Base-by-base conservation (phyloP, 1,140 invertebrate species). In the Ostrea edulis region DNA sequence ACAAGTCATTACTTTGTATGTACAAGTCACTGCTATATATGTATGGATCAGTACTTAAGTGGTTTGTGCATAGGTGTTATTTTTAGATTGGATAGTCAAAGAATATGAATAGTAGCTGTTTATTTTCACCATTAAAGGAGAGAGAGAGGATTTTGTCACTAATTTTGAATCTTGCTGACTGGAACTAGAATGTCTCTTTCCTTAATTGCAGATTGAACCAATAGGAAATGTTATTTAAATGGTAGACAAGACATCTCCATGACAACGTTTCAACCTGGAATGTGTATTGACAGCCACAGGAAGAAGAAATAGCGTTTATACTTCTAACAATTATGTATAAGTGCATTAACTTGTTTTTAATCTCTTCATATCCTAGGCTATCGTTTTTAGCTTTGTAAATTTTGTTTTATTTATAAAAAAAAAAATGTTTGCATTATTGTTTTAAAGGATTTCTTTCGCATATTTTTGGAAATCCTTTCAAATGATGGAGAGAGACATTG, bases 301-400 rank as follows among this genome's bases (percentile, higher is more conserved):
- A 35, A 62, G 58, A 62, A 35, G 68, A 77, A 11, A 77, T 77
- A 77, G 68, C 22, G 25, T 5, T 77, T 22, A 35, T 77, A 35
- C 25, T 35, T 77, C 22, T 77, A 77, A 77, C 29, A 25, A 77
- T 35, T 22, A 77, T 35, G 12, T 29, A 35, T 77, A 77, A 25
- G 22, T 77, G 68, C 68, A 17, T 77, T 77, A 25, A 77, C 25
- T 77, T 14, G 68, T 77, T 77, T 35, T 77, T 77, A 77, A 77
- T 77, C 68, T 77, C 68, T 77, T 77, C 25, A 77, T 77, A 11
- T 77, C 68, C 68, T 77, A 77, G 68, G 68, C 68, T 77, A 35
- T 77, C 68, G 29, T 77, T 77, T 25, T 77, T 77, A 77, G 68
- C 68, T 77, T 77, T 77, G 68, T 77, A 77, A 77, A 77, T 77